Evolutionary conservation across 2,797 vertebrate genomes (phyloP), one percentile per base, ranked within the genome.

Genomic region (Scomberomorus guttatus): DNA sequence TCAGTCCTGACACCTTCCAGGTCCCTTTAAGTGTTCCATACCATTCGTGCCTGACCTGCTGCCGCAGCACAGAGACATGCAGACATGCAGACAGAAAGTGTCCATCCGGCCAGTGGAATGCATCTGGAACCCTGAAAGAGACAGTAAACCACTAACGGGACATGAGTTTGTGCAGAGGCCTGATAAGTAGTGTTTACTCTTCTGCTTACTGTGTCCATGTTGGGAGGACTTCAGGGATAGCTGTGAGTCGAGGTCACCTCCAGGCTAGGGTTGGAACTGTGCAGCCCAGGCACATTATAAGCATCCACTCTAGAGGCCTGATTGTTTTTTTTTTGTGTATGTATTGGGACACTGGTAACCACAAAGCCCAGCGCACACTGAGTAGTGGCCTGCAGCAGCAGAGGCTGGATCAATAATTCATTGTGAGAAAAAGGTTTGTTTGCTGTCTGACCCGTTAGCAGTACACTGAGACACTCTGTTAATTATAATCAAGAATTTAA

Each of bases 391-490:
- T 75, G 73, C 51, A 83, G 75, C 65, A 50, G 44, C 70, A 57
- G 15, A 42, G 39, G 46, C 65, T 34, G 25, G 72, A 89, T 92
- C 86, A 89, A 90, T 92, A 87, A 93, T 89, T 92, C 63, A 90
- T 92, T 77, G 68, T 67, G 59, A 77, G 82, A 77, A 88, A 32
- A 79, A 87, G 73, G 80, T 73, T 79, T 83, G 78, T 89, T 81
- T 82, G 77, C 54, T 55, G 50, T 74, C 73, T 85, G 83, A 90
- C 72, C 67, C 12, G 9, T 66, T 59, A 39, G 34, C 13, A 39
- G 46, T 61, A 71, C 34, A 75, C 57, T 58, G 57, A 75, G 59
- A 86, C 37, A 34, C 67, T 78, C 27, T 61, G 58, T 74, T 76
- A 76, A 75, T 85, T 65, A 50, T 32, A 52, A 14, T 60, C 2